A percentile compares a stretch with the other conserved stretches of the same genome.
phyloP scores from a whole-genome alignment of 2,888 invertebrate genomes.

The Hyposoter didymator region DNA sequence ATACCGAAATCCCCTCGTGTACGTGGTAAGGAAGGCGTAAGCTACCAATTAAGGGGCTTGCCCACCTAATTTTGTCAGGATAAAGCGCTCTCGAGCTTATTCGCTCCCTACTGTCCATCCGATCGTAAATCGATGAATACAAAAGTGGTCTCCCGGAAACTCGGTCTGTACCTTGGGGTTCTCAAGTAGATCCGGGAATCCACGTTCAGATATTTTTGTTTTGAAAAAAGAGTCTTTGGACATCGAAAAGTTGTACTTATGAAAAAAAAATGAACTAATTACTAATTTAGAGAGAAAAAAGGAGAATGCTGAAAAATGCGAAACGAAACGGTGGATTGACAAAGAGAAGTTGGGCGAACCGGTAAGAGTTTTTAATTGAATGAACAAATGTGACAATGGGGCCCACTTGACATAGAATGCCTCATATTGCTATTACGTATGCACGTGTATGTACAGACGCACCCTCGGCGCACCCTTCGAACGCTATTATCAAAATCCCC shows the following conservation, averaged over 20 bases:
- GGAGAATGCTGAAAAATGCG: not conserved
- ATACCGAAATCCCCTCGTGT: not conserved
- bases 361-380: not conserved
- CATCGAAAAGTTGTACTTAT: no score
- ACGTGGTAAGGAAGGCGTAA: not conserved
- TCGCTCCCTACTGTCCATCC: not conserved
- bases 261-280: no score
- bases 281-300: no score
- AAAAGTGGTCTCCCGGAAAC: not conserved
- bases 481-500: conserved; percentile 30
- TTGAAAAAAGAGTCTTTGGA: no score
- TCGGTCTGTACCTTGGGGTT: not conserved
- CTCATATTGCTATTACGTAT: not conserved
- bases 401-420: not conserved
- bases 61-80: not conserved
- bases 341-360: not conserved
- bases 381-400: not conserved
- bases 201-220: no score
- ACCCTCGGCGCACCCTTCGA: conserved; percentile 40
- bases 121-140: not conserved
- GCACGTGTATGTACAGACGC: not conserved
- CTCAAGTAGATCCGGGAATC: not conserved
- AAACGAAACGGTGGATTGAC: not conserved
- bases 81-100: not conserved
- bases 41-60: not conserved